These are phyloP conservation scores for Drosophila teissieri DNA, from an alignment of 1,140 invertebrate species.

Conservation along the genomic window DNA sequence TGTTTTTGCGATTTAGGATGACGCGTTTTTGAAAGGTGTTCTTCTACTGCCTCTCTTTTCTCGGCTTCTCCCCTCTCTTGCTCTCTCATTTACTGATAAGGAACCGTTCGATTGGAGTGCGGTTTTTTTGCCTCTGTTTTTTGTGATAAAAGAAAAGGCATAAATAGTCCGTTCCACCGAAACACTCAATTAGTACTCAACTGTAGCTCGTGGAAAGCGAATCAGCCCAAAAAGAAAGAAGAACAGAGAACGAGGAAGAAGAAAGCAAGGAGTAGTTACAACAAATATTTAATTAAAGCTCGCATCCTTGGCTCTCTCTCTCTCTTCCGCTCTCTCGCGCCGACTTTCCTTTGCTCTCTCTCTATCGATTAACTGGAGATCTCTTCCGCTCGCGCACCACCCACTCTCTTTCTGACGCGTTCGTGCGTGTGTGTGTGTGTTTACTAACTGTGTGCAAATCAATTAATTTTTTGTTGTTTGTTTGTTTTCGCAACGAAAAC, in stretches of 20 bases:
- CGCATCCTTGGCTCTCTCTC: slow-evolving; percentile 41
- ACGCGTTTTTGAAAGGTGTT: slow-evolving; percentile 18
- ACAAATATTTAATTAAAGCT: not conserved
- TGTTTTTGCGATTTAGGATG: slow-evolving; percentile 21
- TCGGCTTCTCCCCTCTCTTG: not conserved
- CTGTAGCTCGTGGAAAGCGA: slow-evolving; percentile 40
- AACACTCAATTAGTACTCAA: slow-evolving; percentile 56
- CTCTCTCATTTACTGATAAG: slow-evolving; percentile 36
- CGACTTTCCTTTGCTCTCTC: slow-evolving; percentile 13
- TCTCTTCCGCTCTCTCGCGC: slow-evolving; percentile 10
- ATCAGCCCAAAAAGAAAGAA: slow-evolving; percentile 24
- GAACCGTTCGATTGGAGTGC: slow-evolving; percentile 20
- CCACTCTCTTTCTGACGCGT: not conserved
- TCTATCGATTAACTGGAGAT: slow-evolving; percentile 6
- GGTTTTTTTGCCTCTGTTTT: slow-evolving; percentile 21
- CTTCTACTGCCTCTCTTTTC: not conserved
- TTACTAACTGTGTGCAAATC: slow-evolving; percentile 20
- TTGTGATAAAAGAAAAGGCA: slow-evolving; percentile 74
- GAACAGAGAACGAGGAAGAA: not conserved
- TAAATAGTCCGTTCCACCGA: slow-evolving; percentile 60
- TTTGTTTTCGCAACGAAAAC: slow-evolving; percentile 34
- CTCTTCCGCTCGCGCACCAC: not conserved
- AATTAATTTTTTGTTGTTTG: slow-evolving; percentile 55
- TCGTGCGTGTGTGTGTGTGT: slow-evolving; percentile 19
- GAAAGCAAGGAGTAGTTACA: slow-evolving; percentile 15